Conservation (phyloP, 2,888 invertebrate species). For the Xestia rhomboidea region DNA sequence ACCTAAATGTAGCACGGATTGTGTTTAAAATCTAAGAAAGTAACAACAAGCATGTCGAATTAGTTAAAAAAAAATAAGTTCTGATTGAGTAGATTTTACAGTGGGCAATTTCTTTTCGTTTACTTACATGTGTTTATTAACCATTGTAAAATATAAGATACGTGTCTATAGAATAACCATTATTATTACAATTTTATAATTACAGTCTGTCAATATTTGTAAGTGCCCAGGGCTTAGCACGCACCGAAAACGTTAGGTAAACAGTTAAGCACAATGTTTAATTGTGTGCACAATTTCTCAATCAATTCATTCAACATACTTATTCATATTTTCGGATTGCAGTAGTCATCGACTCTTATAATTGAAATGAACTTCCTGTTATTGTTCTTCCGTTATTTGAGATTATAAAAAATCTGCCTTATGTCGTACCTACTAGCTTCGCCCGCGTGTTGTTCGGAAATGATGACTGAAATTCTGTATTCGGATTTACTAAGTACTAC, state of each 20-base stretch:
- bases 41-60: constrained; percentile 13
- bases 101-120: constrained; percentile 48
- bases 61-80: constrained; percentile 25
- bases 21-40: constrained; percentile 23
- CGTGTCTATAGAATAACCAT: constrained; percentile 37
- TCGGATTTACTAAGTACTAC: neutral
- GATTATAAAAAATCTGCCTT: neutral
- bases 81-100: constrained; percentile 25
- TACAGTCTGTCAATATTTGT: constrained; percentile 25
- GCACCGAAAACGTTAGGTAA: constrained; percentile 10
- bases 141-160: constrained; percentile 25
- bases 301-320: neutral
- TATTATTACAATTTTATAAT: constrained; percentile 22
- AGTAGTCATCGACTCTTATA: neutral
- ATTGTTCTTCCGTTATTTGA: neutral
- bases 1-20: constrained; percentile 27
- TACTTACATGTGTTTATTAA: neutral
- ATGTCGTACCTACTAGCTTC: neutral
- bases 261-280: neutral
- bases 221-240: constrained; percentile 37
- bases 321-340: neutral
- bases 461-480: neutral
- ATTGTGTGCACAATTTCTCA: neutral
- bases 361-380: neutral
- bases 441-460: neutral